Percentiles rank a stretch among this genome's conserved stretches.
Conservation (phyloP, 1,140 invertebrate genomes). For the Littorina saxatilis region DNA sequence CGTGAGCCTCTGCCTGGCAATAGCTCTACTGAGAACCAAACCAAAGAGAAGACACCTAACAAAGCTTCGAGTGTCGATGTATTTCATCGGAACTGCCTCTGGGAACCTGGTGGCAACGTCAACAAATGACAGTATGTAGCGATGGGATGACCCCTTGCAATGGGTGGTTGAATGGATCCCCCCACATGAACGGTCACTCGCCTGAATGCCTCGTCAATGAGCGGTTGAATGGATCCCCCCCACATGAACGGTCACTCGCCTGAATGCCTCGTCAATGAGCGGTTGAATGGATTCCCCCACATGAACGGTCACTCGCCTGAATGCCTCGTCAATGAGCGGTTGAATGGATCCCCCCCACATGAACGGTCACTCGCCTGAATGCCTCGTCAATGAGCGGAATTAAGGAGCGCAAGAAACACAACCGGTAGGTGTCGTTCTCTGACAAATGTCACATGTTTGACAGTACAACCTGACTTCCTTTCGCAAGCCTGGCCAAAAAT, state of each 20-base stretch:
- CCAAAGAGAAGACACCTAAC: slow-evolving; percentile 63
- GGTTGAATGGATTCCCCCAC: slow-evolving; percentile 45
- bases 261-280: too few species aligned
- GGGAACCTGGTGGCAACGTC: slow-evolving; percentile 48
- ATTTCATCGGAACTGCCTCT: slow-evolving; percentile 44
- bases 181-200: slow-evolving; percentile 52
- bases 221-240: too few species aligned
- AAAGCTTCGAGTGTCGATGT: slow-evolving; percentile 44
- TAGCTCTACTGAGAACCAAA: slow-evolving; percentile 71
- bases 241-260: too few species aligned
- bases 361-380: too few species aligned
- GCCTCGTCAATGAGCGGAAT: slow-evolving; percentile 33
- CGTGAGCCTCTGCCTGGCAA: slow-evolving; percentile 44
- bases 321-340: slow-evolving; percentile 49
- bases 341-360: too few species aligned
- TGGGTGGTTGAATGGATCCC: slow-evolving; percentile 43
- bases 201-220: slow-evolving; percentile 52
- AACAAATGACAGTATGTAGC: slow-evolving; percentile 48
- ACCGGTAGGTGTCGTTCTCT: too few species aligned
- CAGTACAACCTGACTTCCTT: slow-evolving; percentile 13
- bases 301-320: slow-evolving; percentile 53
- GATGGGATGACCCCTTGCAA: slow-evolving; percentile 44
- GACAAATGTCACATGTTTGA: too few species aligned
- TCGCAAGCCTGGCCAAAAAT: slow-evolving; percentile 38
- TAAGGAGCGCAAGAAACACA: slow-evolving; percentile 27